Evolutionary conservation across 1,140 invertebrate genomes (phyloP).

Genomic region (Platorchestia sp.): DNA sequence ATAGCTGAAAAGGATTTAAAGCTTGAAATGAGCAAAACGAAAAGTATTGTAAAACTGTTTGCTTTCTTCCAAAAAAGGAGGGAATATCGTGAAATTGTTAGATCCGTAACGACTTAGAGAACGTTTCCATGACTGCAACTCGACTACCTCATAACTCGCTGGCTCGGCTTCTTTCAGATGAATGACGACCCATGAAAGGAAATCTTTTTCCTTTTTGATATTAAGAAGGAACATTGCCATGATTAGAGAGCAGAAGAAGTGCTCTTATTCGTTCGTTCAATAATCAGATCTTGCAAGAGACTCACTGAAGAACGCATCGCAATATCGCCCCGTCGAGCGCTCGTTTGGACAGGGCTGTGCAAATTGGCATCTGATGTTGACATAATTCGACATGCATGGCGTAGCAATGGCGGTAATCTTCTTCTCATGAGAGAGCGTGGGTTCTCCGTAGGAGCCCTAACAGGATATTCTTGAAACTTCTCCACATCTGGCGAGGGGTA

Average conservation of each 20-base stretch:
- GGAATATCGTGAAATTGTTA: background rate
- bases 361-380: constrained; percentile 54
- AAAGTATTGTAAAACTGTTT: background rate
- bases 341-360: constrained; percentile 35
- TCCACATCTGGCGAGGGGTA: background rate
- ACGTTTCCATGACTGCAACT: background rate
- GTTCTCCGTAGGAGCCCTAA: background rate
- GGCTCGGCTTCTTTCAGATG: background rate
- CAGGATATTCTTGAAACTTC: constrained; percentile 43
- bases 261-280: background rate
- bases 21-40: background rate
- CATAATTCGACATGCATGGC: constrained; percentile 53
- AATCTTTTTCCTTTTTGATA: background rate
- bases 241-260: background rate
- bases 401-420: constrained; percentile 43
- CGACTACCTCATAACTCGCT: background rate
- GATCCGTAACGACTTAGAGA: background rate
- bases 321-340: background rate
- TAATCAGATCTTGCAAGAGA: constrained; percentile 12
- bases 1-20: too few relatives aligned
- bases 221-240: too few relatives aligned
- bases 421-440: constrained; percentile 30
- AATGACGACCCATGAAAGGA: background rate
- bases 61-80: background rate
- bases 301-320: background rate